Evolutionary conservation across 2,113 vertebrate genomes (phyloP).

Genomic region (Sakesphorus luctuosus): DNA sequence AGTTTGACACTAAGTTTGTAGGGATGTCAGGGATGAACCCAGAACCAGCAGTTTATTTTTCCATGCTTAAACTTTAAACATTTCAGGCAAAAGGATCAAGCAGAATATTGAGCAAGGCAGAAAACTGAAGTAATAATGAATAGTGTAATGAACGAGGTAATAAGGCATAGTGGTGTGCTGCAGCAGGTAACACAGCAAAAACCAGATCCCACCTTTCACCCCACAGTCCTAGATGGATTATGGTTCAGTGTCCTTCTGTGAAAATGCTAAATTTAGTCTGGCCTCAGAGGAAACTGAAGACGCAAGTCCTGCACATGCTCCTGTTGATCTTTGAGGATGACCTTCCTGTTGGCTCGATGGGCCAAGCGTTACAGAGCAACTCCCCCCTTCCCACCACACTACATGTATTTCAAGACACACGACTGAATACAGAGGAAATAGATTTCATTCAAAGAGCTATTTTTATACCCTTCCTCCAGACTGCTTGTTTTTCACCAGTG

Average conservation of each 20-base stretch:
- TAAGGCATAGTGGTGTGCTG: not conserved
- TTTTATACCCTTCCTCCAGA: not conserved
- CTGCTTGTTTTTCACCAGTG: not conserved
- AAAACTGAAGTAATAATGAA: not conserved
- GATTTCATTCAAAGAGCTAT: not conserved
- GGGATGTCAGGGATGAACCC: not conserved
- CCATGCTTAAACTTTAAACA: not conserved
- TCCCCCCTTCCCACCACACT: not conserved
- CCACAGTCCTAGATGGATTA: not conserved
- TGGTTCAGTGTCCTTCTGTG: not conserved
- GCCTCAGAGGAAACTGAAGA: slow-evolving; percentile 43
- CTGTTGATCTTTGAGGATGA: not conserved
- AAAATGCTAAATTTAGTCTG: slow-evolving; percentile 61
- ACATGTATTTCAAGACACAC: not conserved
- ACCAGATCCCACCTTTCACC: not conserved
- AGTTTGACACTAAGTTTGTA: not conserved
- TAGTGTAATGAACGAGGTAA: not conserved
- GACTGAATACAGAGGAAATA: not conserved
- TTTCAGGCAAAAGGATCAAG: not conserved
- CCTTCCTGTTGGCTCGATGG: slow-evolving; percentile 24
- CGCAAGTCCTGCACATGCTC: slow-evolving; percentile 14
- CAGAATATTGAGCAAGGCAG: not conserved
- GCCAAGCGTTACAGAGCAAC: not conserved
- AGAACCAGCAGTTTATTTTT: not conserved
- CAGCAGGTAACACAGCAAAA: not conserved